Evolutionary conservation across 2,113 vertebrate genomes (phyloP).

Genomic region (Calidris pygmaea): DNA sequence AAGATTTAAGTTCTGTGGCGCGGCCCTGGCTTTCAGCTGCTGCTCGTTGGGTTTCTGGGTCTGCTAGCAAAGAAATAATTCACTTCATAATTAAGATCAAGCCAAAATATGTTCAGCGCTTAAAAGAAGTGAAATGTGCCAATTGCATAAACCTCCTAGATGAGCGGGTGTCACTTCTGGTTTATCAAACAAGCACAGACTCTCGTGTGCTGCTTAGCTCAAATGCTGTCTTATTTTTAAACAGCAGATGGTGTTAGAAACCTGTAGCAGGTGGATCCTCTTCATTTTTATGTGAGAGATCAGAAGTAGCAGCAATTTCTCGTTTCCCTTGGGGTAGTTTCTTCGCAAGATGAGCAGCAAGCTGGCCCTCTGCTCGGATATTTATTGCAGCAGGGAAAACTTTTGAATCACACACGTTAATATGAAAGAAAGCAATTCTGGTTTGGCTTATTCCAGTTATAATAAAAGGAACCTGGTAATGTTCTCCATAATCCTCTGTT

Average conservation of each 20-base stretch:
- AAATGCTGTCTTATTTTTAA: constrained; percentile 61
- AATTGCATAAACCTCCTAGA: neutral
- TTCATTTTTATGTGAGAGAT: constrained; percentile 40
- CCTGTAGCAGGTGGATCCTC: constrained; percentile 69
- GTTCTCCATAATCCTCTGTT: neutral
- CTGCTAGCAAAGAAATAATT: neutral
- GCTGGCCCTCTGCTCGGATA: neutral
- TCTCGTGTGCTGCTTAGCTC: neutral
- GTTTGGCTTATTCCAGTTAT: neutral
- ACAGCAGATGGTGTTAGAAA: constrained; percentile 77
- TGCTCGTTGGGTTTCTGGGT: neutral
- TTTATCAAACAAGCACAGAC: neutral
- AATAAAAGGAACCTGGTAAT: constrained; percentile 10
- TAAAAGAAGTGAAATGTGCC: neutral
- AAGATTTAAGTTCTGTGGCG: neutral
- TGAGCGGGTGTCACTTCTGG: neutral
- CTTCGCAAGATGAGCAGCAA: constrained; percentile 31
- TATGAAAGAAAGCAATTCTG: neutral
- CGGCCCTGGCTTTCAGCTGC: neutral
- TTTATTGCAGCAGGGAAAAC: neutral
- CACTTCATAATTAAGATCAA: neutral
- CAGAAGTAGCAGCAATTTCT: constrained; percentile 59
- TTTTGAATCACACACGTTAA: neutral
- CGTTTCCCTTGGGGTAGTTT: constrained; percentile 48
- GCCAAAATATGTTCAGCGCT: neutral